Conservation (phyloP, 2,113 vertebrate species). For the Empidonax traillii region DNA sequence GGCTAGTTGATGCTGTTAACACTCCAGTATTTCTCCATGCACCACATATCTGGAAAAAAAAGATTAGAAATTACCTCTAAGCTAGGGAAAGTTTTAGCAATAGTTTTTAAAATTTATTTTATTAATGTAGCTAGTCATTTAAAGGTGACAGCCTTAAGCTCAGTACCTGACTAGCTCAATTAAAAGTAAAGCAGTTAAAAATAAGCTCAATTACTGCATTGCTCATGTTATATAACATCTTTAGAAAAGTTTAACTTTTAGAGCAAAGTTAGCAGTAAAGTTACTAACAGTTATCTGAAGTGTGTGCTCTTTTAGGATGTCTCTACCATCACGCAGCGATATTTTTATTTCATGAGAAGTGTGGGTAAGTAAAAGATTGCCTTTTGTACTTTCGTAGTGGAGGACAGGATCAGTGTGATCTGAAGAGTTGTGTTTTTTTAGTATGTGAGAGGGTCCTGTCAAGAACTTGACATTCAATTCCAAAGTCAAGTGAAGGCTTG, state of each 20-base stretch:
- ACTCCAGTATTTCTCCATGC: not conserved
- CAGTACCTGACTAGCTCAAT: not conserved
- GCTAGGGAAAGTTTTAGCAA: not conserved
- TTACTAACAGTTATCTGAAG: not conserved
- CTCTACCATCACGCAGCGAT: not conserved
- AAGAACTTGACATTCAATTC: not conserved
- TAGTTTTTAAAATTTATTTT: not conserved
- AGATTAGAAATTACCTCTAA: not conserved
- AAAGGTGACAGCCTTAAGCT: slow-evolving; percentile 1
- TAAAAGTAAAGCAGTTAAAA: slow-evolving; percentile 38
- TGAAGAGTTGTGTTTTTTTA: not conserved
- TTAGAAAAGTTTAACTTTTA: not conserved
- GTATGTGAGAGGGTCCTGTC: not conserved
- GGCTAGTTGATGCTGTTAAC: not conserved
- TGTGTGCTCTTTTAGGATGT: not conserved
- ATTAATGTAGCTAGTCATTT: not conserved
- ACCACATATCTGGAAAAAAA: not conserved
- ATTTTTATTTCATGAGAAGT: not conserved
- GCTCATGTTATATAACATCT: slow-evolving; percentile 29
- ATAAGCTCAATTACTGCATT: slow-evolving; percentile 41
- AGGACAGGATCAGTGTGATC: not conserved
- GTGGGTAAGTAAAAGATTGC: not conserved
- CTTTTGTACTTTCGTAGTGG: not conserved
- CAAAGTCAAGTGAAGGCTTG: not conserved
- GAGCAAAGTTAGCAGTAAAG: not conserved